These are phyloP conservation scores for Alectoris magna DNA, from an alignment of 2,797 vertebrate genomes.

Conservation along the genomic window DNA sequence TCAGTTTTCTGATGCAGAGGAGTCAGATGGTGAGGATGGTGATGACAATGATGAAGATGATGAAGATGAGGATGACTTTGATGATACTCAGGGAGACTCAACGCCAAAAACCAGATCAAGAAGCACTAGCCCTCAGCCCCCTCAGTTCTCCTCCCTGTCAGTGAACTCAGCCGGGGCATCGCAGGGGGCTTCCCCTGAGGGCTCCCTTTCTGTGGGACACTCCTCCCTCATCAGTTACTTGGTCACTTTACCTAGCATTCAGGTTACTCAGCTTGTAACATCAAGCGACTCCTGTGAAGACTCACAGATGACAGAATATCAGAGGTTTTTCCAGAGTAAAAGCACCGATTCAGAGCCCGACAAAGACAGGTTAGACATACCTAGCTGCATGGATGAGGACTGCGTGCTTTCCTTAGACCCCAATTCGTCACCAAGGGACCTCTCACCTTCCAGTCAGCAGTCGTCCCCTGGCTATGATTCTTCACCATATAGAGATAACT, in stretches of 20 bases:
- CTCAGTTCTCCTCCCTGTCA: constrained; percentile 85
- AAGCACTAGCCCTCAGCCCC: constrained; percentile 95
- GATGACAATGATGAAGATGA: constrained; percentile 97
- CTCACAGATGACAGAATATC: constrained; percentile 86
- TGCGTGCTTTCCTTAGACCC: constrained; percentile 82
- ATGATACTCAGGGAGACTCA: constrained; percentile 93
- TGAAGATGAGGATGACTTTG: constrained; percentile 96
- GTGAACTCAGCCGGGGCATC: constrained; percentile 85
- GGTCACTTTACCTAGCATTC: constrained; percentile 95
- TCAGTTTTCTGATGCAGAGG: constrained; percentile 97
- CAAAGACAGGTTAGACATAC: constrained; percentile 86
- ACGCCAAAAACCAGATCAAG: constrained; percentile 95
- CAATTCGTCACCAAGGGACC: constrained; percentile 87
- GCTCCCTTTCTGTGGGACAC: constrained; percentile 80
- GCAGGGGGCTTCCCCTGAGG: constrained; percentile 81
- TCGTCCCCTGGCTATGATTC: constrained; percentile 91
- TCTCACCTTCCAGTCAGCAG: constrained; percentile 88
- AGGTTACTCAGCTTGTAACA: constrained; percentile 90
- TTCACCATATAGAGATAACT: constrained; percentile 88
- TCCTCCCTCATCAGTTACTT: constrained; percentile 92
- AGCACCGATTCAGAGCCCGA: constrained; percentile 83
- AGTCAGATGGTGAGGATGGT: constrained; percentile 93
- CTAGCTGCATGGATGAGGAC: constrained; percentile 92
- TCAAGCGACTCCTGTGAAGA: constrained; percentile 82
- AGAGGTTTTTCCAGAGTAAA: constrained; percentile 85